phyloP scores from a whole-genome alignment of 2,888 invertebrate genomes.

The Amblyjoppa proteus region DNA sequence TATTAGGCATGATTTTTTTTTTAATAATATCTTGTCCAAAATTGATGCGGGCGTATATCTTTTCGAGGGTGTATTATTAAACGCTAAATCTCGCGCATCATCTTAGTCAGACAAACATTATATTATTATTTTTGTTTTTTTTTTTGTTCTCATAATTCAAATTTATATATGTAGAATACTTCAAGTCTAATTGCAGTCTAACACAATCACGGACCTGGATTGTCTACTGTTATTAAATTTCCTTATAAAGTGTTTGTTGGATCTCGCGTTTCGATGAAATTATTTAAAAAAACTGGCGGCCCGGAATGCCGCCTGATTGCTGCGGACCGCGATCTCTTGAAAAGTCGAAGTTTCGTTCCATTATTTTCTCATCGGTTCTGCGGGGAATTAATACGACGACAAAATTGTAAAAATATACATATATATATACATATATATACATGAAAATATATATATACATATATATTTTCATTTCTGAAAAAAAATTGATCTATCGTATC shows the following conservation, averaged over 20 bases:
- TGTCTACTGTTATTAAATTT: constrained; percentile 29
- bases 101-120: neutral
- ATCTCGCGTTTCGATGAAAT: neutral
- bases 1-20: neutral
- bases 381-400: neutral
- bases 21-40: neutral
- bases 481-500: constrained; percentile 18
- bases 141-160: neutral
- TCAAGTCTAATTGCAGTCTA: constrained; percentile 27
- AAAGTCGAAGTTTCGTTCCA: constrained; percentile 6
- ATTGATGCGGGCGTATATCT: neutral
- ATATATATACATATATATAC: neutral
- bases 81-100: neutral
- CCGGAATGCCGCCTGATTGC: neutral
- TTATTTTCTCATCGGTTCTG: constrained; percentile 8
- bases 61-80: neutral
- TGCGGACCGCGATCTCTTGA: neutral
- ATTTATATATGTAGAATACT: neutral
- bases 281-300: neutral
- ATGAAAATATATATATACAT: neutral
- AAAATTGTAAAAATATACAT: neutral
- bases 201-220: constrained; percentile 11
- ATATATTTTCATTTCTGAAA: neutral
- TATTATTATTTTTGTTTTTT: neutral
- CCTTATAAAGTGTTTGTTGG: neutral